These are phyloP conservation scores for Phanerotoma sp. DNA, from an alignment of 2,888 invertebrate species.

Conservation along the genomic window DNA sequence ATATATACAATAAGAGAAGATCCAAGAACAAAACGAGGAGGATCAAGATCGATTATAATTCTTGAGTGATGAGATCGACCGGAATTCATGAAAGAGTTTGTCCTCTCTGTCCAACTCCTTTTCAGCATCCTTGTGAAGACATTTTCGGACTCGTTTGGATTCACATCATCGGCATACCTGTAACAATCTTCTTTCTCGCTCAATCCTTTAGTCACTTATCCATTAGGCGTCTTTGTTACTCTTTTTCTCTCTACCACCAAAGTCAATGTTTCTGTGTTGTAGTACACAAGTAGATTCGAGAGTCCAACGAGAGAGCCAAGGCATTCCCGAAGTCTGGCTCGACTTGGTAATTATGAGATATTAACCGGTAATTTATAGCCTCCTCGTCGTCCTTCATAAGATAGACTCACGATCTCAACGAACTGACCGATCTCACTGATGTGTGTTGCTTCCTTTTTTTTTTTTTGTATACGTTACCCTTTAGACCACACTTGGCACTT, in stretches of 20 bases:
- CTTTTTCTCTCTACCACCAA: background rate
- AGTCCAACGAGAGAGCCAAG: conserved; percentile 11
- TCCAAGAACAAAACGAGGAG: background rate
- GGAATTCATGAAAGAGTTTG: background rate
- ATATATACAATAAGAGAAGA: too few species aligned
- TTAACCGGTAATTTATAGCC: conserved; percentile 53
- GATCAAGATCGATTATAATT: background rate
- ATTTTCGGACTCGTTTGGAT: conserved; percentile 16
- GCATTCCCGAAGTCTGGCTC: conserved; percentile 44
- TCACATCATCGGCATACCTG: conserved; percentile 41
- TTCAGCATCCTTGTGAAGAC: conserved; percentile 7
- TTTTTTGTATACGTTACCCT: conserved; percentile 66
- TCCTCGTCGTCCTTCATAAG: conserved; percentile 41
- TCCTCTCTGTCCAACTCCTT: background rate
- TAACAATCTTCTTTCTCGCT: conserved; percentile 32
- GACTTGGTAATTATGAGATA: conserved; percentile 52
- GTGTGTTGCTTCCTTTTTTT: background rate
- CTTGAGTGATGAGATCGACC: background rate
- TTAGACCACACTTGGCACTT: conserved; percentile 91
- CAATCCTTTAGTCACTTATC: background rate
- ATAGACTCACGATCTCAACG: conserved; percentile 29
- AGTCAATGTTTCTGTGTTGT: background rate
- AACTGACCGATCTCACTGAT: conserved; percentile 1
- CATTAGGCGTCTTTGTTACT: background rate
- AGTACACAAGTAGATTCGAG: background rate